Evolutionary conservation across 2,888 invertebrate genomes (phyloP).

Genomic region (Dryococelus australis): DNA sequence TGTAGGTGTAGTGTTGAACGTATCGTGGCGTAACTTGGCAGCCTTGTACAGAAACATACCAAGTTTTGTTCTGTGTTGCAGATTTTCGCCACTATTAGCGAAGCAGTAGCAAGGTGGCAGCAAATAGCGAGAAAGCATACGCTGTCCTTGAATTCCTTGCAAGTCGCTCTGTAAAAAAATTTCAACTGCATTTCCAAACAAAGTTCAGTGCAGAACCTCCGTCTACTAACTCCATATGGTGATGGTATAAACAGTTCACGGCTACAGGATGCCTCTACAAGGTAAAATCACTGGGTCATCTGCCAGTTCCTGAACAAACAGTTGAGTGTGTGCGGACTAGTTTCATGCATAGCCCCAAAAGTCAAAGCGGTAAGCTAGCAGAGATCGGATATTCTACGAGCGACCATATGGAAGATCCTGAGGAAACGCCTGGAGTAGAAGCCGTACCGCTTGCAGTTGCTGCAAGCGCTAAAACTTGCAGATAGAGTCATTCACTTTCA

Average conservation of each 20-base stretch:
- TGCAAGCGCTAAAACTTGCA: background rate
- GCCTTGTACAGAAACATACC: no score
- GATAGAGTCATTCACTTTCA: background rate
- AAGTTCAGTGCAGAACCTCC: constrained; percentile 27
- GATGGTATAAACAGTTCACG: constrained; percentile 25
- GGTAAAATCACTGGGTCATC: constrained; percentile 21
- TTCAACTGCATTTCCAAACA: constrained; percentile 26
- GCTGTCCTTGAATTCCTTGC: background rate
- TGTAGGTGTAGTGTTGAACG: no score
- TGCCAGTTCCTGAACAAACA: background rate
- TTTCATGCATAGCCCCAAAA: background rate
- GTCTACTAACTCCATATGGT: constrained; percentile 12
- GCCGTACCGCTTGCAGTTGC: background rate
- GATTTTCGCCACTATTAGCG: no score
- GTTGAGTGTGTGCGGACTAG: no score
- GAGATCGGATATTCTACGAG: constrained; percentile 21
- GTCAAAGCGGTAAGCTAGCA: constrained; percentile 1
- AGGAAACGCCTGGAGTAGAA: constrained; percentile 19
- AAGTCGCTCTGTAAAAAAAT: constrained; percentile 18
- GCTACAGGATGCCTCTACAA: constrained; percentile 32
- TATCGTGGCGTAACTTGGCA: no score
- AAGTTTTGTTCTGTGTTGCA: no score
- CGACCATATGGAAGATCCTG: background rate
- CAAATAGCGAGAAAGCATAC: no score
- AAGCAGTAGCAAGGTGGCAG: no score